Conservation (phyloP, 2,888 invertebrate genomes). For the Luperina nickerlii region DNA sequence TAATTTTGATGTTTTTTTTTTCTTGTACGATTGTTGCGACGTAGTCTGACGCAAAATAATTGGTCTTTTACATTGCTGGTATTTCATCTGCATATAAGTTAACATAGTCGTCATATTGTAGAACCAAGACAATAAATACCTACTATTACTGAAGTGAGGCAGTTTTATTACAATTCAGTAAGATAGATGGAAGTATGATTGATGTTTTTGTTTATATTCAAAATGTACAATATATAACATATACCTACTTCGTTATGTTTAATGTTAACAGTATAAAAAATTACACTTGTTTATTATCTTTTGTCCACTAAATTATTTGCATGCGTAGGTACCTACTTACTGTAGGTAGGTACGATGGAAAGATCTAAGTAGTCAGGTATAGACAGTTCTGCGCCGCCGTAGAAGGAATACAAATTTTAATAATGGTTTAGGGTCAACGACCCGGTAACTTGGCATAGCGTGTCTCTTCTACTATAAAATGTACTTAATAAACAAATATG, state of each 20-base stretch:
- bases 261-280: not conserved
- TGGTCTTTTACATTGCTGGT: too few species aligned
- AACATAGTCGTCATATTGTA: too few species aligned
- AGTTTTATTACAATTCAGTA: too few species aligned
- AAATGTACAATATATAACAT: not conserved
- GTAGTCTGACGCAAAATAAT: too few species aligned
- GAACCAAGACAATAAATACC: too few species aligned
- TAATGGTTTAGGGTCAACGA: not conserved
- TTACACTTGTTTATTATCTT: too few species aligned
- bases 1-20: not conserved
- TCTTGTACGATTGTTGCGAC: too few species aligned
- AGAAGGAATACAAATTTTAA: conserved; percentile 1
- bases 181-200: not conserved
- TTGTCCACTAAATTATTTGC: too few species aligned
- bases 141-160: too few species aligned
- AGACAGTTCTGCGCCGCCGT: not conserved
- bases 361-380: too few species aligned
- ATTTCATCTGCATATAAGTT: too few species aligned
- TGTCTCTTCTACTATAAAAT: not conserved
- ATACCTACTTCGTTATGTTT: not conserved
- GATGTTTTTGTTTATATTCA: not conserved
- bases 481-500: not conserved
- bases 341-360: too few species aligned
- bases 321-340: not conserved
- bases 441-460: not conserved